Base-by-base conservation (phyloP, 2,113 vertebrate species). In the Siniperca knerii region DNA sequence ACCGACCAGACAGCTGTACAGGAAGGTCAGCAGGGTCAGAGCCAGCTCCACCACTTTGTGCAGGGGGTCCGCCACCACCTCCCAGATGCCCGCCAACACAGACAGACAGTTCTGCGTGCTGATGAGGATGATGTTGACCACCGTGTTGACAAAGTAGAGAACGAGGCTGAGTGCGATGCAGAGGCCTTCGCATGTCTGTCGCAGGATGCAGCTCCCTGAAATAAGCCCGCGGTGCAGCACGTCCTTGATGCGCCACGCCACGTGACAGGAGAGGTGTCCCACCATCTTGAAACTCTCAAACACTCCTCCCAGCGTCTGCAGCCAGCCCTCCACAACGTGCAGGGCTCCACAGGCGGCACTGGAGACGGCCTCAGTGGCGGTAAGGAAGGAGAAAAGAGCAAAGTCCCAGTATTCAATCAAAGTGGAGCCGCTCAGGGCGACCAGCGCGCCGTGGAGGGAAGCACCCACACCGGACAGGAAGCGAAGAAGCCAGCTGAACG, bases 41-140 rank as follows among this genome's bases (percentile, higher is more conserved):
- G 96, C 68, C 33, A 97, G 74, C 0, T 97, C 96, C 0, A 90
- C 52, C 2, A 91, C 75, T 16, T 93, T 82, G 64, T 66, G n/a
- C 21, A 66, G 40, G 11, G 64, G 64, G 11, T 87, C 75, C 0
- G 83, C 88, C 23, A 96, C 50, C 0, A 94, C 86, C 44, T 97
- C 95, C 96, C 97, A 97, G 0, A 95, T 87, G 0, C 89, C 93
- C 8, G 66, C 87, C 0, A 92, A 21, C 44, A 94, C 83, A 0
- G 95, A 93, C 71, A 96, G 91, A 69, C 97, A 91, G 86, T 96
- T 97, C 92, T 97, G 97, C 0, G 90, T 87, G 69, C 95, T 93
- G 21, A 97, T 95, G n/a, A 97, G 96, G 6, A 95, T 95, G 35
- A 97, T 92, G 82, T 97, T 97, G 15, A 97, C 92, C 42, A 97